Base-by-base conservation (phyloP, 1,140 invertebrate genomes). In the Drosophila biarmipes region DNA sequence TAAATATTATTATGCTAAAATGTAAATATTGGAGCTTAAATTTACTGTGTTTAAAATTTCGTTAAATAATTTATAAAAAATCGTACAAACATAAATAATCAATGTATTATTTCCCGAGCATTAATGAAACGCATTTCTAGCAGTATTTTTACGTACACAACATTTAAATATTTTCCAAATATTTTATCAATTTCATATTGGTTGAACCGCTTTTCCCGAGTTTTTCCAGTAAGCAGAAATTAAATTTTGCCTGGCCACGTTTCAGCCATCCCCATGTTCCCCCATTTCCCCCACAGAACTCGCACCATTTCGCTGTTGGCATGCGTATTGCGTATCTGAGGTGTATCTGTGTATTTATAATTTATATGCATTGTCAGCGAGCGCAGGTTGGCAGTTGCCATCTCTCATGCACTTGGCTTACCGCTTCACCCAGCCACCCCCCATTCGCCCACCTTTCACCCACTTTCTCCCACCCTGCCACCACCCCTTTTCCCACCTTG, bases 281-380 rank as follows among this genome's bases (percentile, higher is more conserved):
- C 38, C 29, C 34, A 12, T 29, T 12, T 17, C 37, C 37, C n/a
- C 7, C 21, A n/a, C 12, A 46, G 31, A 37, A 34, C 52, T 57
- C 43, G 29, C 34, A 64, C 40, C 68, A 38, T 45, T 61, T 40
- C 55, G 12, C 45, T 73, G 51, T 31, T 63, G 45, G 59, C 53
- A 52, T 76, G 73, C 63, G 73, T 69, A 76, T 43, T 85, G 78
- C 78, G 66, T 87, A 86, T 87, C 82, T 76, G 73, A 74, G 62
- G 73, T 76, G 73, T 76, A 75, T 76, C 61, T 76, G 72, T 76
- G 82, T 80, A 82, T 87, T 86, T 80, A 87, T 86, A 86, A 86
- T 86, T 86, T 86, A 86, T 86, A 72, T 80, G 82, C 82, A 72
- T 78, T 86, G 82, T 86, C 82, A 86, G 82, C 82, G 79, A 57